Percentiles rank a stretch among this genome's conserved stretches.
phyloP scores from a whole-genome alignment of 2,888 invertebrate genomes.

The Caenorhabditis afra region DNA sequence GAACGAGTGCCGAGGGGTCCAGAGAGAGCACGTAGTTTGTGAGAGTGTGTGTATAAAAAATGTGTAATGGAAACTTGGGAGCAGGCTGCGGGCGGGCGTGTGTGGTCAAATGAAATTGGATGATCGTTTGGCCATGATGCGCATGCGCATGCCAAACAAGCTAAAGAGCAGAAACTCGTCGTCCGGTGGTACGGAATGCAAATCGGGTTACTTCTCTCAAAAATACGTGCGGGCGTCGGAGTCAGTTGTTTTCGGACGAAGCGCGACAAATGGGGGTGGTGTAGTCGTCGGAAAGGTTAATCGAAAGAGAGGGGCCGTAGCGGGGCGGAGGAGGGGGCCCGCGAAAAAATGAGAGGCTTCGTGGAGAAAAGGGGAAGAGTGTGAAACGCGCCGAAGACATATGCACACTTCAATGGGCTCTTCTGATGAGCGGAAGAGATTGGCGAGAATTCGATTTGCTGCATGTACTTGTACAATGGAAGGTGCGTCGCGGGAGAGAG shows the following conservation, averaged over 20 bases:
- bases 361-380: constrained; percentile 21
- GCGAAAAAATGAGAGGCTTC: constrained; percentile 24
- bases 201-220: constrained; percentile 37
- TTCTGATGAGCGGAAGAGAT: constrained; percentile 56
- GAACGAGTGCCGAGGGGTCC: constrained; percentile 10
- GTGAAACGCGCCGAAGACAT: constrained; percentile 35
- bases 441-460: constrained; percentile 50
- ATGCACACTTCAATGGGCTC: constrained; percentile 53
- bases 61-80: constrained; percentile 56
- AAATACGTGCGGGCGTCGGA: constrained; percentile 6
- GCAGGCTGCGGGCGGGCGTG: constrained; percentile 12
- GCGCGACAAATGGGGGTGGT: constrained; percentile 10
- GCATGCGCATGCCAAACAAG: constrained; percentile 54
- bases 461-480: constrained; percentile 45
- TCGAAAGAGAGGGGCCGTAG: constrained; percentile 32
- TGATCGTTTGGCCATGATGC: constrained; percentile 59
- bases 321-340: constrained; percentile 30
- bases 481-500: background rate
- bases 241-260: background rate
- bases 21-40: background rate
- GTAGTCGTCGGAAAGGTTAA: constrained; percentile 49
- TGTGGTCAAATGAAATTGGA: constrained; percentile 61
- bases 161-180: constrained; percentile 43
- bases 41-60: constrained; percentile 54
- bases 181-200: constrained; percentile 39